Conservation (phyloP, 1,140 invertebrate species). For the Thaumetopoea pityocampa region DNA sequence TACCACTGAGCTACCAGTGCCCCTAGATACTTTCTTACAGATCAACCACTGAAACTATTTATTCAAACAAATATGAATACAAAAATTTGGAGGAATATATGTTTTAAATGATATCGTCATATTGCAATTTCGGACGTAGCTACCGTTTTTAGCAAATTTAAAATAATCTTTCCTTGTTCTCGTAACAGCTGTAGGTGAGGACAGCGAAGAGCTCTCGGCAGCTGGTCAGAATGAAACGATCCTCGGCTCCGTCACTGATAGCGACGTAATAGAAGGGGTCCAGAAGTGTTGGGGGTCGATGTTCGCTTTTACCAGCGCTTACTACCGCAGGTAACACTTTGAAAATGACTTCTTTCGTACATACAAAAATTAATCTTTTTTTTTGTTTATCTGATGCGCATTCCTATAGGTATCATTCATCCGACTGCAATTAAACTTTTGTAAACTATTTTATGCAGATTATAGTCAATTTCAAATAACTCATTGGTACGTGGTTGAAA, state of each 20-base stretch:
- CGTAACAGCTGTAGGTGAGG: conserved; percentile 81
- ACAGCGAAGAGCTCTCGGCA: conserved; percentile 85
- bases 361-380: too few species aligned
- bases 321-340: conserved; percentile 80
- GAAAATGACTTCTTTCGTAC: neutral
- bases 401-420: too few species aligned
- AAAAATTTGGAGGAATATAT: too few species aligned
- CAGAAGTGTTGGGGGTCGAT: conserved; percentile 88
- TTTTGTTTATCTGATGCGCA: too few species aligned
- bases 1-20: too few species aligned
- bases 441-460: too few species aligned
- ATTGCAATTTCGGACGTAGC: neutral
- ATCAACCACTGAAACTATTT: too few species aligned
- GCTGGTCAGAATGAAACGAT: conserved; percentile 91
- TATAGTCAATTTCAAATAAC: too few species aligned
- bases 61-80: too few species aligned
- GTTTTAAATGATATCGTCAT: neutral
- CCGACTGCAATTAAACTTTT: too few species aligned
- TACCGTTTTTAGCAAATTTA: neutral
- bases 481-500: too few species aligned
- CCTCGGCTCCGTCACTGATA: conserved; percentile 78
- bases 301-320: conserved; percentile 84
- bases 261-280: conserved; percentile 78
- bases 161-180: conserved; percentile 2
- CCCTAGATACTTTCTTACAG: too few species aligned